Percentiles rank a stretch among this genome's conserved stretches.
phyloP scores from a whole-genome alignment of 1,140 invertebrate species.

The Harpegnathos saltator region DNA sequence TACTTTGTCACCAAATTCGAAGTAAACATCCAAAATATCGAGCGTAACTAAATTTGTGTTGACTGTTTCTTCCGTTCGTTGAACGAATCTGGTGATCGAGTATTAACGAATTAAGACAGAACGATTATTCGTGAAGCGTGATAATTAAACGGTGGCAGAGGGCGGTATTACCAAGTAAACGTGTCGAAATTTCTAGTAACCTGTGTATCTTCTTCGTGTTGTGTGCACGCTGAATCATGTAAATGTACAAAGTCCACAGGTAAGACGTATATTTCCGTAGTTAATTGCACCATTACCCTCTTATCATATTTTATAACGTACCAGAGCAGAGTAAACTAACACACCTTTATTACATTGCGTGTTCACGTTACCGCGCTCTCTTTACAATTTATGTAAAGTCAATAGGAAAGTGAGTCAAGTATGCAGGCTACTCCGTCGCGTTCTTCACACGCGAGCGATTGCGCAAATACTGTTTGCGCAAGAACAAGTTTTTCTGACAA shows the following conservation, averaged over 20 bases:
- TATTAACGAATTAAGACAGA: slow-evolving; percentile 9
- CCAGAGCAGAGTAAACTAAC: slow-evolving; percentile 10
- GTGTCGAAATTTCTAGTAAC: slow-evolving; percentile 11
- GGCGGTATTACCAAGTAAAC: slow-evolving; percentile 9
- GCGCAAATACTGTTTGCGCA: background rate
- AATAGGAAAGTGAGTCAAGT: slow-evolving; percentile 38
- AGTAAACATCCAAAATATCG: background rate
- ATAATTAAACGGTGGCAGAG: background rate
- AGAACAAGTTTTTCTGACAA: slow-evolving; percentile 17
- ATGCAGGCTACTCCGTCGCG: slow-evolving; percentile 1
- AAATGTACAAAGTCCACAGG: slow-evolving; percentile 38
- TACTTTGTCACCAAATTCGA: background rate
- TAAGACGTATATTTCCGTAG: slow-evolving; percentile 42
- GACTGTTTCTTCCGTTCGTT: background rate
- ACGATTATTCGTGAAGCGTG: background rate
- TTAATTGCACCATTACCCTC: slow-evolving; percentile 26
- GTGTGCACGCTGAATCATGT: background rate
- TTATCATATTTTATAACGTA: background rate
- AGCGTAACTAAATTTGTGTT: background rate
- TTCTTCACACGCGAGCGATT: slow-evolving; percentile 4
- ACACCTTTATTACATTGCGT: slow-evolving; percentile 25
- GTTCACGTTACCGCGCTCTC: background rate
- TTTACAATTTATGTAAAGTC: slow-evolving; percentile 46
- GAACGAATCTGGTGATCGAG: background rate
- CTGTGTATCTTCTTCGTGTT: background rate